phyloP scores from a whole-genome alignment of 2,797 vertebrate species.

The Phyllotis vaccarum region DNA sequence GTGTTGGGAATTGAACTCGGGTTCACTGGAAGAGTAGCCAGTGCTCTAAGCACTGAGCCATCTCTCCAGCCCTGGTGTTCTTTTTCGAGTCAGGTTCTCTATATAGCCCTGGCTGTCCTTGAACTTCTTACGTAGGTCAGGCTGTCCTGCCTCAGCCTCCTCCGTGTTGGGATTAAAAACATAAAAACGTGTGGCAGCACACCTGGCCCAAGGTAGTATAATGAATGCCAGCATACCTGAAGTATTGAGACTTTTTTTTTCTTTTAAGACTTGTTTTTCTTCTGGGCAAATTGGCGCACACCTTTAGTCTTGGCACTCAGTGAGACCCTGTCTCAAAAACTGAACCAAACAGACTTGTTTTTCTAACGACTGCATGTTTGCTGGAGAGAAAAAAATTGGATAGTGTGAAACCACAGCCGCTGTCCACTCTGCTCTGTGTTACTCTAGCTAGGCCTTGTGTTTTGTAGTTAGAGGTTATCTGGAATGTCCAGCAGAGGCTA shows the following conservation, averaged over 20 bases:
- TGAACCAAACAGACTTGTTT: neutral
- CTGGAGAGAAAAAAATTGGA: constrained; percentile 11
- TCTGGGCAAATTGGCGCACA: neutral
- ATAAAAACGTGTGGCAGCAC: neutral
- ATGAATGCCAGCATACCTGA: neutral
- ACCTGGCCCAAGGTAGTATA: neutral
- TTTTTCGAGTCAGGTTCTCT: neutral
- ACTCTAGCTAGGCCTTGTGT: neutral
- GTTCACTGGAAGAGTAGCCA: too few species aligned
- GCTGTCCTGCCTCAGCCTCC: neutral
- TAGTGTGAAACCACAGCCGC: neutral
- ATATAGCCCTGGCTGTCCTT: neutral
- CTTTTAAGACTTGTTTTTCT: neutral
- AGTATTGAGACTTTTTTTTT: neutral
- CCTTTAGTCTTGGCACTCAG: neutral
- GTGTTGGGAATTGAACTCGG: too few species aligned
- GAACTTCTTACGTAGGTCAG: neutral
- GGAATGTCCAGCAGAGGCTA: neutral
- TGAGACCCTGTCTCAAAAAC: too few species aligned
- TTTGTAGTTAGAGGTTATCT: constrained; percentile 11
- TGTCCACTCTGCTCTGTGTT: neutral
- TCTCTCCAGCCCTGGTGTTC: neutral
- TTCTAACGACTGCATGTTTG: neutral
- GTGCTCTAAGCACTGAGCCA: too few species aligned
- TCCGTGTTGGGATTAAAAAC: neutral